Evolutionary conservation across 2,113 vertebrate genomes (phyloP).

Genomic region (Microcebus murinus): DNA sequence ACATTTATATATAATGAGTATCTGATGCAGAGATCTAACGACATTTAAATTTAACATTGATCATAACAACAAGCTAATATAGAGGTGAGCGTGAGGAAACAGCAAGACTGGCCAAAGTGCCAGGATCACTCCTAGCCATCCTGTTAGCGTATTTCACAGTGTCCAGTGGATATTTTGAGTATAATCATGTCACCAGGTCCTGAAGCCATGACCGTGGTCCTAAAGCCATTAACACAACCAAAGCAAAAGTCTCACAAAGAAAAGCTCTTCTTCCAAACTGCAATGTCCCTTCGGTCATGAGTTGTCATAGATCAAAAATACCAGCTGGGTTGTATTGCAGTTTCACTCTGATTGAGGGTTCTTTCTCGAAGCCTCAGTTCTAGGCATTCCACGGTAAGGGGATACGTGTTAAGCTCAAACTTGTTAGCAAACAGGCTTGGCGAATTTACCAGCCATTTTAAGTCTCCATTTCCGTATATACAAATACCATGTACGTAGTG

Average conservation of each 20-base stretch:
- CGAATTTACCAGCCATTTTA: conserved; percentile 84
- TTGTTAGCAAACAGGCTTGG: conserved; percentile 87
- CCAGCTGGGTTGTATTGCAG: conserved; percentile 82
- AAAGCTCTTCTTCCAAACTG: neutral
- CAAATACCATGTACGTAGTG: conserved; percentile 86
- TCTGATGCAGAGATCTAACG: neutral
- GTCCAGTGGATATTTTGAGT: neutral
- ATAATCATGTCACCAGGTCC: neutral
- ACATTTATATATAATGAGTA: neutral
- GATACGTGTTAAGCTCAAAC: conserved; percentile 86
- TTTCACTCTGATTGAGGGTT: conserved; percentile 84
- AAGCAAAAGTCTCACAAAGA: neutral
- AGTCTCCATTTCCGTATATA: conserved; percentile 86
- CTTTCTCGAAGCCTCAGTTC: conserved; percentile 85
- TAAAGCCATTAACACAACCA: neutral
- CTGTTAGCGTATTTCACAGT: neutral
- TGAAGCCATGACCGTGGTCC: neutral
- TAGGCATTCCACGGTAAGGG: conserved; percentile 86
- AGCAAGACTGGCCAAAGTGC: neutral
- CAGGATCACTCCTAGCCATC: neutral
- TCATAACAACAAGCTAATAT: neutral
- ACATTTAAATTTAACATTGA: neutral
- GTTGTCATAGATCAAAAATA: conserved; percentile 79
- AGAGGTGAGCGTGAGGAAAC: neutral
- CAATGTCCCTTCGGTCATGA: neutral